Conservation (phyloP, 1,140 invertebrate species). For the Palaemon carinicauda region DNA sequence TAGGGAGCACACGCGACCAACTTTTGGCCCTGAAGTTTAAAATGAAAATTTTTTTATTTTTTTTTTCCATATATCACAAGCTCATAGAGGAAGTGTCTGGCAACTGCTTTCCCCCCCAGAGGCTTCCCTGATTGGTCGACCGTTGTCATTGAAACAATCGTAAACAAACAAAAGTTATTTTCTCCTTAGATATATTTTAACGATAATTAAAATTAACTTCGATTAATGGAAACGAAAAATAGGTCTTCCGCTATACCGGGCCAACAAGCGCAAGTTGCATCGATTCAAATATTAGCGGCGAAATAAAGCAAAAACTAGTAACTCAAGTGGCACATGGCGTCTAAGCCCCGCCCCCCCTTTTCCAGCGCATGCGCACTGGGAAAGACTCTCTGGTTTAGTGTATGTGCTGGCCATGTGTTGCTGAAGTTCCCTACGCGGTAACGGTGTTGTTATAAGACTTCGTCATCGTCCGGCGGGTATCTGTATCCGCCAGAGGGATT, state of each 20-base stretch:
- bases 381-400: too few species aligned
- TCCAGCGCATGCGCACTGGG: slow-evolving; percentile 32
- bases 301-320: slow-evolving; percentile 33
- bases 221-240: too few species aligned
- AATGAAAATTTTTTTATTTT: slow-evolving; percentile 14
- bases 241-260: neutral
- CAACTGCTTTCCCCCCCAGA: neutral
- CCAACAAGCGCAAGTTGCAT: neutral
- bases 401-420: neutral
- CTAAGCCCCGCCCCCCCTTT: slow-evolving; percentile 17
- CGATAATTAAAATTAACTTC: neutral
- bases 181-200: neutral
- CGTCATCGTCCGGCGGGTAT: neutral
- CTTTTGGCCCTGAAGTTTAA: neutral
- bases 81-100: neutral
- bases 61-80: slow-evolving; percentile 35
- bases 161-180: neutral
- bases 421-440: neutral
- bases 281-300: slow-evolving; percentile 28
- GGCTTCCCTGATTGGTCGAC: slow-evolving; percentile 30
- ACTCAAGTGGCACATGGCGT: slow-evolving; percentile 27
- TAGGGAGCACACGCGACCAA: too few species aligned
- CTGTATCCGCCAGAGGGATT: neutral
- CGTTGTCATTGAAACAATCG: neutral
- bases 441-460: neutral